Percentiles rank a stretch among this genome's conserved stretches.
phyloP scores from a whole-genome alignment of 2,888 invertebrate species.

The Calameuta idolon region DNA sequence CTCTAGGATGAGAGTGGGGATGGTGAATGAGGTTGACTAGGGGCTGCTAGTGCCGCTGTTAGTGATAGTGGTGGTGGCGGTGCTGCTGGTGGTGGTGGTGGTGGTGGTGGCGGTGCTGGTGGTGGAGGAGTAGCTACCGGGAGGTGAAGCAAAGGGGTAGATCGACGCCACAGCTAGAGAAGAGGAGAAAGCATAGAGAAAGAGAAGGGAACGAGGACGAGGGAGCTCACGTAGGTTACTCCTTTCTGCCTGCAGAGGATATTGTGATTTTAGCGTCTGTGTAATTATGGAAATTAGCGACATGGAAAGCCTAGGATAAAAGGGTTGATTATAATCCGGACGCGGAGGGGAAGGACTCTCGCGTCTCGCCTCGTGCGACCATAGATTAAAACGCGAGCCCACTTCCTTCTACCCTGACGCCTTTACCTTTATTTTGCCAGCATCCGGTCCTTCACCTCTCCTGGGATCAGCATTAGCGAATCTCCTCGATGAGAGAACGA shows the following conservation, averaged over 20 bases:
- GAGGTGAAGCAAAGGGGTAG: constrained; percentile 29
- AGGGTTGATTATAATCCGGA: constrained; percentile 68
- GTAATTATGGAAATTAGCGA: constrained; percentile 69
- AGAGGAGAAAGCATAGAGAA: constrained; percentile 27
- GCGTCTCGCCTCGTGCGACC: constrained; percentile 53
- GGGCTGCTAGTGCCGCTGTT: background rate
- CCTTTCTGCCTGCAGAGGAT: constrained; percentile 63
- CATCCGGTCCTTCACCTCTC: background rate
- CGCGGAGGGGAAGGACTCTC: constrained; percentile 41
- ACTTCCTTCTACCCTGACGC: constrained; percentile 62
- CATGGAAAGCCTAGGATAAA: constrained; percentile 68
- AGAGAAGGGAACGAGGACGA: constrained; percentile 34
- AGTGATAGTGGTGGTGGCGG: constrained; percentile 13
- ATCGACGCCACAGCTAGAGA: constrained; percentile 24
- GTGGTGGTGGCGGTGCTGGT: constrained; percentile 18
- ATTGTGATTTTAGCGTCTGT: constrained; percentile 68
- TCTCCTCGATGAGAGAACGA: background rate
- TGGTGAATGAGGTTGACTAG: constrained; percentile 11
- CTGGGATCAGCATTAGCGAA: background rate
- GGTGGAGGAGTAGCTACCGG: constrained; percentile 14
- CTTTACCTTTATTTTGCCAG: constrained; percentile 37
- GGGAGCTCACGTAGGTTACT: constrained; percentile 62
- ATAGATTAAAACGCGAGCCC: constrained; percentile 62
- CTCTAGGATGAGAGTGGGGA: constrained; percentile 13
- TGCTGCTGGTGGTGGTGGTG: constrained; percentile 8